Conservation (phyloP, 1,140 invertebrate species). For the Colletes latitarsis region DNA sequence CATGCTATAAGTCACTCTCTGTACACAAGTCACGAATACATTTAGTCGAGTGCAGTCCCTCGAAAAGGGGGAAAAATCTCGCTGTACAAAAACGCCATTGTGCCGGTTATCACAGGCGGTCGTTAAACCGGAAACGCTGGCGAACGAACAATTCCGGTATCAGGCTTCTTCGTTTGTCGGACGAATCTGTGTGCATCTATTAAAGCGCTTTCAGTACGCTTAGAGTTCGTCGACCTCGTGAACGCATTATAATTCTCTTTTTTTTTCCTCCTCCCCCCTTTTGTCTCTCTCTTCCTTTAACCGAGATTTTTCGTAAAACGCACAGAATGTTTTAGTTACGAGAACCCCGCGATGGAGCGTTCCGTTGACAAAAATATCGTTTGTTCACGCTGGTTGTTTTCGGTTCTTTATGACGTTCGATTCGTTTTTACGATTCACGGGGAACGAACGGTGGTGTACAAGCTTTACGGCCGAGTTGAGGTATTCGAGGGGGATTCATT, state of each 20-base stretch:
- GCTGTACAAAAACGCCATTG: constrained; percentile 46
- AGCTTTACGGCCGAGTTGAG: constrained; percentile 3
- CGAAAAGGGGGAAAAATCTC: constrained; percentile 34
- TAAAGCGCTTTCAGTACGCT: background rate
- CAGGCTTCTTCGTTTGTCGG: constrained; percentile 3
- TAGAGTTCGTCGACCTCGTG: background rate
- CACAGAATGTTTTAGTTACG: background rate
- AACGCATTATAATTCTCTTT: background rate
- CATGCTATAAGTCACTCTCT: background rate
- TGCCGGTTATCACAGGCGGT: constrained; percentile 19
- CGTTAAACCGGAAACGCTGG: constrained; percentile 41
- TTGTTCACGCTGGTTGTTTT: constrained; percentile 10
- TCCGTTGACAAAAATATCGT: constrained; percentile 15
- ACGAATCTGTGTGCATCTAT: background rate
- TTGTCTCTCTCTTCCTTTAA: background rate
- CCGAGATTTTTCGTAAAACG: constrained; percentile 3
- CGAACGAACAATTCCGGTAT: constrained; percentile 34
- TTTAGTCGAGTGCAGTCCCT: background rate
- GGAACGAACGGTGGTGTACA: background rate
- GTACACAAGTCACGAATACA: background rate
- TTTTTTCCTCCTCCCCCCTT: background rate
- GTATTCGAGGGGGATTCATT: constrained; percentile 14
- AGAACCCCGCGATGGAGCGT: background rate
- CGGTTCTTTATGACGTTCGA: constrained; percentile 36
- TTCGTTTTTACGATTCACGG: constrained; percentile 30